Percentiles rank a stretch among this genome's conserved stretches.
Evolutionary conservation across 2,113 vertebrate species (phyloP).

Genomic region (Phaethon lepturus): DNA sequence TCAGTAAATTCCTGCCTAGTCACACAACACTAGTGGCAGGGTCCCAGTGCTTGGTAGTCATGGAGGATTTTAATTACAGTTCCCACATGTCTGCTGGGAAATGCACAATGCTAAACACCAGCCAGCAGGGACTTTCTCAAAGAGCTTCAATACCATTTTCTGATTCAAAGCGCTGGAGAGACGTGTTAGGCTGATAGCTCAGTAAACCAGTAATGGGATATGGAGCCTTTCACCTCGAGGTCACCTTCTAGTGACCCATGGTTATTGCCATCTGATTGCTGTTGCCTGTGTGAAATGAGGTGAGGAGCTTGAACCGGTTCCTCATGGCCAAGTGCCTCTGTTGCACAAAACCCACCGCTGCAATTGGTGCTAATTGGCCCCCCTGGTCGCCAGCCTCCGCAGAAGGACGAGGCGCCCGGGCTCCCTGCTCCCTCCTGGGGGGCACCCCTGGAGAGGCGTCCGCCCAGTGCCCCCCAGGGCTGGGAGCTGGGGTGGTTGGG

Average conservation of each 20-base stretch:
- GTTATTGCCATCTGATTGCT: constrained; percentile 55
- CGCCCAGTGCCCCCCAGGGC: background rate
- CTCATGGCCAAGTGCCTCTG: background rate
- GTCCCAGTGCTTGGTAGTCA: background rate
- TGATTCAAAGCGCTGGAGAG: constrained; percentile 2
- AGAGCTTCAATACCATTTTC: constrained; percentile 36
- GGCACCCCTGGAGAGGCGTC: background rate
- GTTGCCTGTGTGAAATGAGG: constrained; percentile 47
- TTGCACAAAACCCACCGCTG: background rate
- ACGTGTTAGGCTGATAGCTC: constrained; percentile 9
- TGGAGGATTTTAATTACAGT: constrained; percentile 47
- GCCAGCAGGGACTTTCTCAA: constrained; percentile 19
- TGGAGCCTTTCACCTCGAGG: constrained; percentile 52
- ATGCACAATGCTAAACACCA: constrained; percentile 30
- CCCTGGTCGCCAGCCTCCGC: background rate
- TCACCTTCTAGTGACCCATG: constrained; percentile 52
- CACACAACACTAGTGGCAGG: constrained; percentile 18
- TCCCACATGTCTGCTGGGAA: constrained; percentile 45
- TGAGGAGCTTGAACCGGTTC: constrained; percentile 23
- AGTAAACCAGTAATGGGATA: constrained; percentile 49
- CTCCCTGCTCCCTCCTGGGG: background rate
- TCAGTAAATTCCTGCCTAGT: constrained; percentile 47
- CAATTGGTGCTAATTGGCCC: background rate
- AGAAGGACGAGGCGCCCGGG: background rate
- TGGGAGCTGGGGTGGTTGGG: too few species aligned